Percentiles rank a stretch among this genome's conserved stretches.
Evolutionary conservation across 2,888 invertebrate genomes (phyloP).

Genomic region (Monochamus alternatus): DNA sequence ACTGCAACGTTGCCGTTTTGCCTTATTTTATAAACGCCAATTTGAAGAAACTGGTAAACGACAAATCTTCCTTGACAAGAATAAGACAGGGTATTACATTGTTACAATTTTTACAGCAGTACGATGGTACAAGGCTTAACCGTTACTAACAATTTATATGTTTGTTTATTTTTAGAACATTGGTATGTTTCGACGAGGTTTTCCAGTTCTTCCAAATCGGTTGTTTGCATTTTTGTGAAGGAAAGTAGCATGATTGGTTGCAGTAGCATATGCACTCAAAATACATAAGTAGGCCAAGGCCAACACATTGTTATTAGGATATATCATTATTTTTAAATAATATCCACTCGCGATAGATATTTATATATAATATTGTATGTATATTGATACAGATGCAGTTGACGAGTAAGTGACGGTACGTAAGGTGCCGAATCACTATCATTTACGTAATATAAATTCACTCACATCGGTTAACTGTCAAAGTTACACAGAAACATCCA

Average conservation of each 20-base stretch:
- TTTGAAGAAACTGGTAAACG: slow-evolving; percentile 39
- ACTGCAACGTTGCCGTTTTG: slow-evolving; percentile 60
- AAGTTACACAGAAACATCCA: slow-evolving; percentile 37
- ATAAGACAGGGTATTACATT: slow-evolving; percentile 43
- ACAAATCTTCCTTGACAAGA: slow-evolving; percentile 42
- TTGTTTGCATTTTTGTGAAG: slow-evolving; percentile 42
- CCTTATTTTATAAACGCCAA: slow-evolving; percentile 36
- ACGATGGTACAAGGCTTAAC: not conserved
- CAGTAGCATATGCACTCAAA: slow-evolving; percentile 66
- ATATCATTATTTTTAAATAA: slow-evolving; percentile 68
- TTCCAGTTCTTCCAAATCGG: slow-evolving; percentile 29
- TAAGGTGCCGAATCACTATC: slow-evolving; percentile 61
- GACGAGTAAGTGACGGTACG: slow-evolving; percentile 63
- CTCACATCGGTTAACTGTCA: slow-evolving; percentile 56
- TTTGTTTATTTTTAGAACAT: no score
- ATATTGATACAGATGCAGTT: slow-evolving; percentile 66
- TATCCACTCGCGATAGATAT: slow-evolving; percentile 67
- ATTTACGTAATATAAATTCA: slow-evolving; percentile 59
- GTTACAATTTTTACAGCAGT: not conserved
- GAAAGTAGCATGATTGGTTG: slow-evolving; percentile 59
- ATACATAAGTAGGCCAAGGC: slow-evolving; percentile 46
- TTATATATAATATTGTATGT: slow-evolving; percentile 63
- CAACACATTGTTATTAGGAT: slow-evolving; percentile 68
- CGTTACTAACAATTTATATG: no score
- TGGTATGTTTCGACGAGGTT: slow-evolving; percentile 16